Percentiles rank a stretch among this genome's conserved stretches.
Evolutionary conservation across 2,797 vertebrate genomes (phyloP).

Genomic region (Apogon hyalosoma): DNA sequence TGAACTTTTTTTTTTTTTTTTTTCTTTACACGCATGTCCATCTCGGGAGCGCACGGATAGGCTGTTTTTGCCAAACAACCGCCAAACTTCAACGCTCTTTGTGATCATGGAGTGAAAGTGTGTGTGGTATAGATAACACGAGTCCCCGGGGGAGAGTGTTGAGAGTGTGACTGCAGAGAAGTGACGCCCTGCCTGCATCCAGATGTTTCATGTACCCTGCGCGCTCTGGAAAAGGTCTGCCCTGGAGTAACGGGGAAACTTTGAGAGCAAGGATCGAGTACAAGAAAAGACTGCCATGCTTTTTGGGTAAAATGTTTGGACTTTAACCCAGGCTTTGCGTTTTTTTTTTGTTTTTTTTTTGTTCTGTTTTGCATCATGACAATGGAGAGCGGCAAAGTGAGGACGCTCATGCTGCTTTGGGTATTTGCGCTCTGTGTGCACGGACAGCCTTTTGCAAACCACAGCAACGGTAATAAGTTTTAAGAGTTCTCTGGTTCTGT

Average conservation of each 20-base stretch:
- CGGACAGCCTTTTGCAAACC: conserved; percentile 36
- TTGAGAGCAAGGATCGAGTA: not conserved
- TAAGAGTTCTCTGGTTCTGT: not conserved
- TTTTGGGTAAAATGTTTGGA: conserved; percentile 21
- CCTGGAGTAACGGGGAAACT: conserved; percentile 21
- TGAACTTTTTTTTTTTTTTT: conserved; percentile 48
- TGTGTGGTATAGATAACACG: conserved; percentile 3
- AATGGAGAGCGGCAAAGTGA: conserved; percentile 71
- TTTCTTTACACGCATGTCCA: not conserved
- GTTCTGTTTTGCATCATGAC: conserved; percentile 18
- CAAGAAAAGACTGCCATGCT: not conserved
- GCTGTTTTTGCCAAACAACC: conserved; percentile 14
- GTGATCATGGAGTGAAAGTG: conserved; percentile 45
- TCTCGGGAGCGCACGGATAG: not conserved
- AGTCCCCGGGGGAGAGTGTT: conserved; percentile 44
- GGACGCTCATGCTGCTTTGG: conserved; percentile 62
- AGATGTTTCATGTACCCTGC: conserved; percentile 81
- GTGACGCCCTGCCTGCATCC: conserved; percentile 76
- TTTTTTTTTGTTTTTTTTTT: not conserved
- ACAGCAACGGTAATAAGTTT: conserved; percentile 71
- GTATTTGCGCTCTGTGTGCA: conserved; percentile 51
- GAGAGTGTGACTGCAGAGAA: conserved; percentile 54
- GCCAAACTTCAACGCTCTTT: conserved; percentile 8
- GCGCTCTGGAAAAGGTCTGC: conserved; percentile 50
- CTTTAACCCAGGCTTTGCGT: not conserved